Base-by-base conservation (phyloP, 64 coral and sea anemone species). In the Porites lutea region DNA sequence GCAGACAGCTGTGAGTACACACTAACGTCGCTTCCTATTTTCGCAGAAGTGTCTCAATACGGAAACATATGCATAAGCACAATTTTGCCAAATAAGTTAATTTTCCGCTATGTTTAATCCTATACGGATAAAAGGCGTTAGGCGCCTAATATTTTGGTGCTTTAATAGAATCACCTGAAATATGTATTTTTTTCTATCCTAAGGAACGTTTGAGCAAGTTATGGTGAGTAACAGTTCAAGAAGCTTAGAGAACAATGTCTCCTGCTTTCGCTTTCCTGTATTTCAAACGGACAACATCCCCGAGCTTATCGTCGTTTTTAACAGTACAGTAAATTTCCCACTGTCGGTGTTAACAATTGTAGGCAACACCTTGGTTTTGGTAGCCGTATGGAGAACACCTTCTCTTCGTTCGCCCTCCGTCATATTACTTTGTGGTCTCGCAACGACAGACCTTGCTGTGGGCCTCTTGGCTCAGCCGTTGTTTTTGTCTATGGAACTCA, bases 281-380 rank as follows among this genome's bases (percentile, higher is more conserved):
- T 75, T 75, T 75, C 72, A 75, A 45, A 14, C 47, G 16, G 72
- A 75, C 47, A 15, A 75, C 15, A 46, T 75, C 16, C 72, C 72
- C 14, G 2, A 75, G 49, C 8, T 48, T 13, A 3, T 75, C 45
- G 6, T 75, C 47, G 44, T 50, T 10, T 5, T 75, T 15, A 75
- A 48, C 72, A 18, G 72, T 47, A 46, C 16, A 16, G 15, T 75
- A 9, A 75, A 75, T 13, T 16, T 47, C 4, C 72, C 47, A 46
- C 47, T 75, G 4, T 45, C 49, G 2, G 15, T 75, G 15, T 48
- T 46, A 13, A 23, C 72, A 23, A 50, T 50, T 16, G 6, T 75
- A 12, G 72, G 72, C 14, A 75, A 75, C 16, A 6, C 45, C 46
- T 48, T 75, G 45, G 72, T 75, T 16, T 15, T 75, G 14, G 44